Evolutionary conservation across 2,113 vertebrate genomes (phyloP), one percentile per base, ranked within the genome.

Genomic region (Isurus oxyrinchus): DNA sequence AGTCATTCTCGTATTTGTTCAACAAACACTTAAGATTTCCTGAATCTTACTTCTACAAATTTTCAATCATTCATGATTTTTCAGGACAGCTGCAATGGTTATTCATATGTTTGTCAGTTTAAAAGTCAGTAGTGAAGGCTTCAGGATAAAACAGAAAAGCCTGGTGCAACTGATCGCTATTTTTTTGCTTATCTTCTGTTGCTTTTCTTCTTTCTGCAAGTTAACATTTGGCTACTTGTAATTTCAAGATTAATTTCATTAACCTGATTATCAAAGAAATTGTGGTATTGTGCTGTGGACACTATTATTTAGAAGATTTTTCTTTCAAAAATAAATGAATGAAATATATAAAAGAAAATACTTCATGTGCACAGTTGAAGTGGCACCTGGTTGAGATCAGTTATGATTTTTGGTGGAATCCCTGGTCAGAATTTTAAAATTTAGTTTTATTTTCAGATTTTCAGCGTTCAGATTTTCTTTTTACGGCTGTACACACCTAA

Each of bases 201-300:
- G 35, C 59, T 63, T 23, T 63, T n/a, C 59, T 59, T 16, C 6
- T 69, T 16, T 25, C 25, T 55, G 66, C 94, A 98, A 97, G 97
- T 97, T 98, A 98, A 98, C 98, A 98, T 98, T 98, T 98, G 98
- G 98, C 98, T 98, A 97, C 98, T 97, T 98, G 98, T 98, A 98
- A 98, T 98, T 98, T 98, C 97, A 98, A 98, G 98, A 98, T 98
- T 98, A 98, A 98, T 98, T 98, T 98, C 98, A 98, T 98, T 98
- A 98, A 98, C 97, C 98, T 98, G 98, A 98, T 98, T 98, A 98
- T 97, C 97, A 98, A 96, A 96, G 98, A 98, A 98, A 97, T 97
- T 98, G 98, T 98, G 98, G 98, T 97, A 98, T 98, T 98, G 98
- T 98, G 98, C 97, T 97, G 97, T 96, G 97, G 97, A 96, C 97